Conservation (phyloP, 2,797 vertebrate genomes). For the Coccyzus lansbergi region DNA sequence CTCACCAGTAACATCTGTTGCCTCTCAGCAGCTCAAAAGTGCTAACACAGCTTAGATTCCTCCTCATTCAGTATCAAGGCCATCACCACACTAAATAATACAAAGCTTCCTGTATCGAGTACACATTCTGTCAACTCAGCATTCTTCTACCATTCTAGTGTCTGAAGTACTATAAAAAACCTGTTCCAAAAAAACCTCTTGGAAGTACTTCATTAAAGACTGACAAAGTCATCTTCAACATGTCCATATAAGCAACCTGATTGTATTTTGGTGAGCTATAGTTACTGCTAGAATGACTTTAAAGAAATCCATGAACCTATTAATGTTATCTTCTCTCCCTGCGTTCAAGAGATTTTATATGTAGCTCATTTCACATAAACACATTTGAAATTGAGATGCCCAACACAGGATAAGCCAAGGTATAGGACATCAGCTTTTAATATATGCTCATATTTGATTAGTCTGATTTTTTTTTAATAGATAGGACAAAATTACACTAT, state of each 20-base stretch:
- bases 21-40: neutral
- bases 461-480: neutral
- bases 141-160: neutral
- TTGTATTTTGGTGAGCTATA: neutral
- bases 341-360: neutral
- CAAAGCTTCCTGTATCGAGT: neutral
- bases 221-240: neutral
- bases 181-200: neutral
- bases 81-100: neutral
- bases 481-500: neutral
- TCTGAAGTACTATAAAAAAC: neutral
- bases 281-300: neutral
- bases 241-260: neutral
- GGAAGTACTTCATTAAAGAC: neutral
- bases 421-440: neutral
- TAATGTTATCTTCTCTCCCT: neutral
- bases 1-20: neutral
- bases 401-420: neutral
- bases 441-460: neutral
- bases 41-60: neutral
- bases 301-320: neutral
- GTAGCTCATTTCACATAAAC: neutral
- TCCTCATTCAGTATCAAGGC: neutral
- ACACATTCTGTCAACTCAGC: neutral
- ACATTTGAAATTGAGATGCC: neutral